These are phyloP conservation scores for Yponomeuta plumbellus DNA, from an alignment of 2,888 invertebrate species.

Conservation along the genomic window DNA sequence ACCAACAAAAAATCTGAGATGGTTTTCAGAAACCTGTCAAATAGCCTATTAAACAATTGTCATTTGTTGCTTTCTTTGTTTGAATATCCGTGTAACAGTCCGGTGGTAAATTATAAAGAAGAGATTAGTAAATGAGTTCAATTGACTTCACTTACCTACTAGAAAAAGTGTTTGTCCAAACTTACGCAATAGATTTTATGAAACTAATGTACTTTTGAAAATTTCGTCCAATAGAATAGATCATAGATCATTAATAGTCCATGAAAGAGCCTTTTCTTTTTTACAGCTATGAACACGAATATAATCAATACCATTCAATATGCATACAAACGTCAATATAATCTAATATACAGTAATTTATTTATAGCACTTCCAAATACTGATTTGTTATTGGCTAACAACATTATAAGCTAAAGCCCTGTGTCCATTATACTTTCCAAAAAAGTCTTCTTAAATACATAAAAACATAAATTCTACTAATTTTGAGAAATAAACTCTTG, in stretches of 20 bases:
- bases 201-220: too few relatives aligned
- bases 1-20: too few relatives aligned
- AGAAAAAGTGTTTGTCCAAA: background rate
- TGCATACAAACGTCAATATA: conserved; percentile 4
- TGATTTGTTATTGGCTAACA: conserved; percentile 35
- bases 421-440: conserved; percentile 10
- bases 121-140: background rate
- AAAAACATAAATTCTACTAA: background rate
- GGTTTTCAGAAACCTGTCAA: too few relatives aligned
- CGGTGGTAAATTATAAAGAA: background rate
- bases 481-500: background rate
- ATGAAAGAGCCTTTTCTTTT: background rate
- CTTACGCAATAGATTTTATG: background rate
- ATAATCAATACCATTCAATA: conserved; percentile 2
- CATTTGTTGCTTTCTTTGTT: background rate
- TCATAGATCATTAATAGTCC: conserved; percentile 8
- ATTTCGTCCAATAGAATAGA: background rate
- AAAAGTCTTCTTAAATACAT: background rate
- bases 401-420: conserved; percentile 20
- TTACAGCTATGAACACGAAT: background rate
- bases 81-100: background rate
- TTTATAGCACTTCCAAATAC: conserved; percentile 36
- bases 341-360: background rate
- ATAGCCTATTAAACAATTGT: background rate
- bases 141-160: background rate